Conservation (phyloP, 2,888 invertebrate genomes). For the Helleia helle region DNA sequence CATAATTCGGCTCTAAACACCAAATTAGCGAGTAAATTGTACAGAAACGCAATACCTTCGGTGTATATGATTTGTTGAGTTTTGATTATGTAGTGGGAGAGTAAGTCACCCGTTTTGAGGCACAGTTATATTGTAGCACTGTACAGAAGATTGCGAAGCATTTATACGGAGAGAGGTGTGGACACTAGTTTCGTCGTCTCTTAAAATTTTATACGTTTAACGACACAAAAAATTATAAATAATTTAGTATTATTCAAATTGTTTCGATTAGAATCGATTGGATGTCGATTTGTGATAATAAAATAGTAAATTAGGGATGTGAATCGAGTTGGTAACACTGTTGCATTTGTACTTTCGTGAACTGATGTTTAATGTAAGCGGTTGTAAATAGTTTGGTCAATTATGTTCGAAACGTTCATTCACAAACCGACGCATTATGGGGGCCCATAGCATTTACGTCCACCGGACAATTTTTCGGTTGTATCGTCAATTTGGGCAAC, state of each 20-base stretch:
- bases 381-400: slow-evolving; percentile 5
- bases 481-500: too few species aligned
- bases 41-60: slow-evolving; percentile 58
- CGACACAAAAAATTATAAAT: slow-evolving; percentile 2
- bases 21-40: slow-evolving; percentile 64
- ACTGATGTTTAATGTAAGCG: slow-evolving; percentile 2
- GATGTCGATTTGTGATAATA: slow-evolving; percentile 8
- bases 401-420: slow-evolving; percentile 2
- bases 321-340: neutral
- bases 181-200: slow-evolving; percentile 12
- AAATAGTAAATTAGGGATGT: slow-evolving; percentile 4
- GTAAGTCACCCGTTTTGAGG: slow-evolving; percentile 64
- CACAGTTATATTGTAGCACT: slow-evolving; percentile 38
- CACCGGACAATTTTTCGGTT: neutral
- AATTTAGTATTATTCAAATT: slow-evolving; percentile 8
- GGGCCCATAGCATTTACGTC: neutral
- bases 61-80: slow-evolving; percentile 57
- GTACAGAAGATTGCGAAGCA: slow-evolving; percentile 37
- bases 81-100: slow-evolving; percentile 32
- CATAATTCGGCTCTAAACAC: slow-evolving; percentile 58
- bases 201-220: slow-evolving; percentile 4
- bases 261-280: slow-evolving; percentile 7
- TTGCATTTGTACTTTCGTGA: slow-evolving; percentile 8
- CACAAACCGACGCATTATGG: slow-evolving; percentile 6
- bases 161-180: slow-evolving; percentile 35